Percentiles rank a stretch among this genome's conserved stretches.
Conservation (phyloP, 2,113 vertebrate genomes). For the Anhinga anhinga region DNA sequence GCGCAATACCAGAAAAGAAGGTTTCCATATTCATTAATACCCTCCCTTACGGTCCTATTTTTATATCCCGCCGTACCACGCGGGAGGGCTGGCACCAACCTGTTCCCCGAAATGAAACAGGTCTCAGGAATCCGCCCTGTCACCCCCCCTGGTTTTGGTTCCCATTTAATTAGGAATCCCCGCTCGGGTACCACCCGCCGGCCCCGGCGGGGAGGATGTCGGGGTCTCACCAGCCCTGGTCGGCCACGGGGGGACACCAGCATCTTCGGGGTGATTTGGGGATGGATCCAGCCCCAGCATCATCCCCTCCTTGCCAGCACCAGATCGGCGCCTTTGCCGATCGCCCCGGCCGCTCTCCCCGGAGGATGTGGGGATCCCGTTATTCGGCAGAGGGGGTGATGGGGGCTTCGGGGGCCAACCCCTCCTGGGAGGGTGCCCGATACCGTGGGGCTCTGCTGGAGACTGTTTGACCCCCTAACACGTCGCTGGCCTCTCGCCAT, state of each 20-base stretch:
- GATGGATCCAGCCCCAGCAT: not conserved
- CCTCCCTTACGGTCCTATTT: not conserved
- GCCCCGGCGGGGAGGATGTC: not conserved
- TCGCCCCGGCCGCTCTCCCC: accelerated
- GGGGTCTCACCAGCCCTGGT: accelerated
- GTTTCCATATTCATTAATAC: not conserved
- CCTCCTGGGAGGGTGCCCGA: not conserved
- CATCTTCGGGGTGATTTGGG: not conserved
- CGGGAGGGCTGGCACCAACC: not conserved
- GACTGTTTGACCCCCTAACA: accelerated
- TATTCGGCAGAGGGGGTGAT: accelerated
- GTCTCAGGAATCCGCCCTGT: not conserved
- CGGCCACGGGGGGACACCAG: not conserved
- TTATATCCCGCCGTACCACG: accelerated
- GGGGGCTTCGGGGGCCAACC: not conserved
- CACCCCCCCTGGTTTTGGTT: not conserved
- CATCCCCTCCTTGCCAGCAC: not conserved
- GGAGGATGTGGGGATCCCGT: accelerated
- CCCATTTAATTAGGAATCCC: not conserved
- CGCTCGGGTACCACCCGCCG: accelerated
- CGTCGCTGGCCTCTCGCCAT: not conserved
- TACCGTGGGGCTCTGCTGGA: accelerated
- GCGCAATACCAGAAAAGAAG: not conserved
- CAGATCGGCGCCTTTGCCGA: not conserved
- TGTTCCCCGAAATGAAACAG: not conserved